Conservation (phyloP, 2,797 vertebrate species). For the Parotocinclus haroldoi region DNA sequence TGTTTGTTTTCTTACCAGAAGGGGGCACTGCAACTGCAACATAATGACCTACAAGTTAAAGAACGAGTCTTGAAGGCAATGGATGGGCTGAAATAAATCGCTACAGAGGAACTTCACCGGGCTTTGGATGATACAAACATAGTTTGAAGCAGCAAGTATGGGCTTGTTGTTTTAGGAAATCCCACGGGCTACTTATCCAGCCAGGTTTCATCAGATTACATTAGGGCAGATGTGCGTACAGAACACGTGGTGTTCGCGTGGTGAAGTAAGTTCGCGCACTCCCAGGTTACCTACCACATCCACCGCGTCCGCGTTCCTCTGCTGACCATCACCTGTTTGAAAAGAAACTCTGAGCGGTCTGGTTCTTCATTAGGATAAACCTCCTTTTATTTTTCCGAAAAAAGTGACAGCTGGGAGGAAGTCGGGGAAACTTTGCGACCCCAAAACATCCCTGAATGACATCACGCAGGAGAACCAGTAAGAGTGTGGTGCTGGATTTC, state of each 20-base stretch:
- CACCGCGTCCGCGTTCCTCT: no score
- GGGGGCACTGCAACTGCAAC: constrained; percentile 54
- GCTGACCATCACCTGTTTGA: no score
- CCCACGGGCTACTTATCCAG: constrained; percentile 21
- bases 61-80: constrained; percentile 19
- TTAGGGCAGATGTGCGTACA: constrained; percentile 1
- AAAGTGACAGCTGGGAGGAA: not conserved
- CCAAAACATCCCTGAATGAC: constrained; percentile 60
- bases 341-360: no score
- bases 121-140: constrained; percentile 15
- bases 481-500: constrained; percentile 61
- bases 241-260: not conserved
- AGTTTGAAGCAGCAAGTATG: constrained; percentile 14
- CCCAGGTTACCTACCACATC: no score
- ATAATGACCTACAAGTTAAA: constrained; percentile 3
- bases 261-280: no score
- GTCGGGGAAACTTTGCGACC: constrained; percentile 20
- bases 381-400: no score
- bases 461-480: constrained; percentile 75
- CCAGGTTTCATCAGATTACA: constrained; percentile 17
- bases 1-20: constrained; percentile 39
- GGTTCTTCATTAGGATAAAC: no score
- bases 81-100: constrained; percentile 4
- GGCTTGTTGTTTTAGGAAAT: constrained; percentile 29
- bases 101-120: not conserved